Base-by-base conservation (phyloP, 2,888 invertebrate species). In the Diarsia mendica region DNA sequence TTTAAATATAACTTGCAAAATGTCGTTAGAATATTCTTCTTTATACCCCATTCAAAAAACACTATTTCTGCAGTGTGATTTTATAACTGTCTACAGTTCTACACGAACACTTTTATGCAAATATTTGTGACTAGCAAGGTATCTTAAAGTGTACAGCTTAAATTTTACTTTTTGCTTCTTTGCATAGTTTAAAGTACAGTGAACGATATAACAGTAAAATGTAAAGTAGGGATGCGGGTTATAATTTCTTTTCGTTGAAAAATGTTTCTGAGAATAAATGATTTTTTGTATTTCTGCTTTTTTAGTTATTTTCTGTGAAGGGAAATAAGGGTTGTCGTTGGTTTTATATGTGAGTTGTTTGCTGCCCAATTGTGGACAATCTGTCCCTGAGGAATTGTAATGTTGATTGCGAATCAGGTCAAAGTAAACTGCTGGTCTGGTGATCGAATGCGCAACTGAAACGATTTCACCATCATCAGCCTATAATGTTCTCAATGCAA, bases 181-280 rank as follows among this genome's bases (percentile, higher is more conserved):
- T 67, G 78, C 68, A 68, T 67, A 70, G 72, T 77, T 77, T 53
- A 23, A 63, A 64, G 20, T 46, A 44, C 65, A 44, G 28, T 20
- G 18, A 23, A 49, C 65, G 39, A 61, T 63, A 49, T 48, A 33
- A 23, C 33, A 49, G 58, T 73, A n/a, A 74, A 74, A 82, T 79
- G 60, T 71, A 67, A 82, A 82, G 67, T n/a, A 65, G 70, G 33
- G 18, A 55, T 67, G 53, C 63, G 60, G 33, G 28, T 53, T 68
- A n/a, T 79, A 79, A 74, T 71, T 67, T 70, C 9, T 64, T 74
- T 74, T 67, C 28, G 49, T 28, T 11, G n/a, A 67, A 81, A 67
- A 79, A 61, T 60, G 10, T 65, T 67, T 28, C 18, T 4, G 11
- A 39, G 55, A 28, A 20, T 39, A 68, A 44, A 78, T 69, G 63